phyloP scores from a whole-genome alignment of 2,113 vertebrate genomes.

The Sphyrna mokarran region DNA sequence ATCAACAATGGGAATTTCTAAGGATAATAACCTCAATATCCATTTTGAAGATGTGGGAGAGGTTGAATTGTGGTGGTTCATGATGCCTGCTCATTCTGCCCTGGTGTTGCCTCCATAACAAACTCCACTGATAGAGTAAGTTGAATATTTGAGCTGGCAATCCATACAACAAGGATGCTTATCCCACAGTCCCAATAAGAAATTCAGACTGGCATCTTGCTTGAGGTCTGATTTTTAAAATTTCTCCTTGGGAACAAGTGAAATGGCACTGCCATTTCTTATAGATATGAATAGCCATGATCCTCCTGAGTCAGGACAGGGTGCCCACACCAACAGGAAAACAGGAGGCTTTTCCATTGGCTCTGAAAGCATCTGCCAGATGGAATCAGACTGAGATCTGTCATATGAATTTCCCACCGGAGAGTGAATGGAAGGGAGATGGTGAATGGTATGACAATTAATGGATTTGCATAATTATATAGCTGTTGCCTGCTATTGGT shows the following conservation, averaged over 20 bases:
- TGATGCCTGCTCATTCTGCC: not conserved
- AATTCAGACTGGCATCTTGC: no score
- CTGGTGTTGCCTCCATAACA: not conserved
- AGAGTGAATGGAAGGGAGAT: no score
- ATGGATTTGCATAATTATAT: no score
- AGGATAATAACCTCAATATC: not conserved
- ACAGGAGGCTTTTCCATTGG: no score
- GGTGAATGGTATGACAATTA: no score
- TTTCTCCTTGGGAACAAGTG: not conserved
- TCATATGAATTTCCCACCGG: no score
- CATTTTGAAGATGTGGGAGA: not conserved
- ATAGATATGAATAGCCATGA: no score
- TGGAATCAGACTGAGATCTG: no score
- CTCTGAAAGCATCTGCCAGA: no score
- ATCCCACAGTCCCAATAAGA: not conserved
- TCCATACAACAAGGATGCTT: not conserved
- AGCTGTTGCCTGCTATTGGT: no score
- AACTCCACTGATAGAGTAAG: not conserved
- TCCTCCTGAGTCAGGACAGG: no score
- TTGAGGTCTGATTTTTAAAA: not conserved
- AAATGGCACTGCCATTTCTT: not conserved
- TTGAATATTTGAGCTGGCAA: not conserved
- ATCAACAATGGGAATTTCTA: not conserved
- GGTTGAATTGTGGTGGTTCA: not conserved
- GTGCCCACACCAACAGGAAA: no score